These are phyloP conservation scores for Harpalus rubripes DNA, from an alignment of 2,888 invertebrate genomes.

Conservation along the genomic window DNA sequence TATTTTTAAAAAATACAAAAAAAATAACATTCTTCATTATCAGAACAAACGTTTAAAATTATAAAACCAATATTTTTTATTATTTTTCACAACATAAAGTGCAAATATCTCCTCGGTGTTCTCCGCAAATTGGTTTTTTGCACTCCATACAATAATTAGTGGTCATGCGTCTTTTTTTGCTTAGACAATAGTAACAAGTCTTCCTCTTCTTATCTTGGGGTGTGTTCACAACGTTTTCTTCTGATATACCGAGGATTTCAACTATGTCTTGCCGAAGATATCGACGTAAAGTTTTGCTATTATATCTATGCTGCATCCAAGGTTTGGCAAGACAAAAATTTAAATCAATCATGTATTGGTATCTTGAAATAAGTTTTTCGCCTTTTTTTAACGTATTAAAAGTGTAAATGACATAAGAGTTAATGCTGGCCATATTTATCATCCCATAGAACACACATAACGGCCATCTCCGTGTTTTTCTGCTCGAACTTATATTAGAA, in stretches of 20 bases:
- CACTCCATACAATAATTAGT: conserved; percentile 58
- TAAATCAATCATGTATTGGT: conserved; percentile 64
- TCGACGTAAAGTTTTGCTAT: conserved; percentile 39
- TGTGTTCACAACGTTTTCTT: conserved; percentile 28
- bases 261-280: conserved; percentile 61
- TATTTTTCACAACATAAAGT: conserved; percentile 27
- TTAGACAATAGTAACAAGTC: conserved; percentile 59
- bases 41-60: conserved; percentile 49
- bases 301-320: conserved; percentile 45
- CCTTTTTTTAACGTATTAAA: conserved; percentile 53
- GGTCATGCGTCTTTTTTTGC: conserved; percentile 62
- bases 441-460: conserved; percentile 57
- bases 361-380: conserved; percentile 58
- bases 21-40: conserved; percentile 35
- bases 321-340: conserved; percentile 63
- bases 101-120: conserved; percentile 63
- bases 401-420: conserved; percentile 52
- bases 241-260: conserved; percentile 46
- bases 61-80: conserved; percentile 55
- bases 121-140: conserved; percentile 57
- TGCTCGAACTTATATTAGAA: conserved; percentile 23
- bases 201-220: conserved; percentile 48
- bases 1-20: conserved; percentile 41
- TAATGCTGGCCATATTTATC: conserved; percentile 47
- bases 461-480: conserved; percentile 61